These are phyloP conservation scores for Ptychobarbus kaznakovi DNA, from an alignment of 2,797 vertebrate genomes.

Conservation along the genomic window DNA sequence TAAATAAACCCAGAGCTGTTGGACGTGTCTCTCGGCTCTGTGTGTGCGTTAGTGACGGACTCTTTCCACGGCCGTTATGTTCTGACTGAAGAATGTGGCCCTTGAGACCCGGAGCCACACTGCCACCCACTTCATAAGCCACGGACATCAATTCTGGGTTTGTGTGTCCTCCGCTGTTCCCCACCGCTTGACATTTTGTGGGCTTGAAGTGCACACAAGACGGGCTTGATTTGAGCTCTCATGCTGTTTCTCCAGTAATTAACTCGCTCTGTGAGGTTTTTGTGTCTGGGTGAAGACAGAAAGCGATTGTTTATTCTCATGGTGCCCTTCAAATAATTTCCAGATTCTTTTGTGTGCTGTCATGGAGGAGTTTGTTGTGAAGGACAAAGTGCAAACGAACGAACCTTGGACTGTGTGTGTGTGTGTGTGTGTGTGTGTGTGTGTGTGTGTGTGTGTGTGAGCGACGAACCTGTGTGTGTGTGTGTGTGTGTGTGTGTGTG, in stretches of 20 bases:
- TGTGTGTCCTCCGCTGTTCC: slow-evolving; percentile 54
- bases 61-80: slow-evolving; percentile 44
- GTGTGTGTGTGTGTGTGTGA: neutral
- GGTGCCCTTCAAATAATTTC: slow-evolving; percentile 8
- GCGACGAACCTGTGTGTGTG: no score
- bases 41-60: slow-evolving; percentile 37
- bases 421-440: slow-evolving; percentile 28
- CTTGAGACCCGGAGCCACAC: slow-evolving; percentile 40
- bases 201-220: slow-evolving; percentile 46
- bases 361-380: slow-evolving; percentile 38
- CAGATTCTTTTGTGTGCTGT: slow-evolving; percentile 38
- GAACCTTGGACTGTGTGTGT: slow-evolving; percentile 24
- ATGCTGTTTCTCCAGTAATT: slow-evolving; percentile 43
- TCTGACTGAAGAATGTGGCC: slow-evolving; percentile 44
- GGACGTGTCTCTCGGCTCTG: neutral
- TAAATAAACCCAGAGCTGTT: neutral
- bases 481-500: no score
- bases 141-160: slow-evolving; percentile 66
- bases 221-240: slow-evolving; percentile 13
- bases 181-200: slow-evolving; percentile 73
- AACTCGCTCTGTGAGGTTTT: neutral
- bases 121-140: slow-evolving; percentile 58
- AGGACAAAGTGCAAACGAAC: neutral
- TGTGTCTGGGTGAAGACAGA: slow-evolving; percentile 16
- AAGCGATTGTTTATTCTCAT: slow-evolving; percentile 20